Evolutionary conservation across 2,797 vertebrate genomes (phyloP).

Genomic region (Champsocephalus esox): DNA sequence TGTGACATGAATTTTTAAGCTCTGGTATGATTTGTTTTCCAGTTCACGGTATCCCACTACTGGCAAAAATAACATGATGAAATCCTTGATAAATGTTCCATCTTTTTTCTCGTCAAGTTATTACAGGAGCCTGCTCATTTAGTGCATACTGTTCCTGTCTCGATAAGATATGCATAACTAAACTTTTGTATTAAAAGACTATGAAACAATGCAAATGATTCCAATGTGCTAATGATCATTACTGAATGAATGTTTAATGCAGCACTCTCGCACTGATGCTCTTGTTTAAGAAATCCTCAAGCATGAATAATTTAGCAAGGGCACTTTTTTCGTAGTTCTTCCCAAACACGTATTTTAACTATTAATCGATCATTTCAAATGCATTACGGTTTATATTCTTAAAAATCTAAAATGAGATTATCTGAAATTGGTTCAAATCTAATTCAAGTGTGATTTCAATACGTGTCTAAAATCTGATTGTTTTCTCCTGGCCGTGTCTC

Average conservation of each 20-base stretch:
- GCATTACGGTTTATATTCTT: constrained; percentile 23
- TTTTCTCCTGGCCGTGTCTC: constrained; percentile 32
- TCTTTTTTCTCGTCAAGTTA: constrained; percentile 9
- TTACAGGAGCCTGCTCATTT: constrained; percentile 2
- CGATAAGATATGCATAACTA: constrained; percentile 40
- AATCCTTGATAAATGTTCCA: constrained; percentile 10
- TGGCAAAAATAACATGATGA: constrained; percentile 23
- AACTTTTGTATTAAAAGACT: constrained; percentile 11
- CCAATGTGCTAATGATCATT: constrained; percentile 25
- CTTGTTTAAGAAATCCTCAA: constrained; percentile 33
- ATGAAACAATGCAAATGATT: constrained; percentile 28
- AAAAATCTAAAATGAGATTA: constrained; percentile 55
- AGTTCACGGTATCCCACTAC: not conserved
- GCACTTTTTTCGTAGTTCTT: constrained; percentile 30
- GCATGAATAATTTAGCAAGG: constrained; percentile 41
- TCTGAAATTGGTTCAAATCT: constrained; percentile 39
- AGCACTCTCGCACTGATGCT: constrained; percentile 15
- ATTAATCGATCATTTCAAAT: constrained; percentile 33
- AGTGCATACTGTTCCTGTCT: constrained; percentile 29
- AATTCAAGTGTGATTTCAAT: constrained; percentile 50
- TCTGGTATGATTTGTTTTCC: not conserved
- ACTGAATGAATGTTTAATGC: constrained; percentile 45
- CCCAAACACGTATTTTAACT: constrained; percentile 17
- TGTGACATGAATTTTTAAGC: constrained; percentile 22
- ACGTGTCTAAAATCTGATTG: constrained; percentile 26